Base-by-base conservation (phyloP, 1,140 invertebrate genomes). In the Pseudomyrmex concolor region DNA sequence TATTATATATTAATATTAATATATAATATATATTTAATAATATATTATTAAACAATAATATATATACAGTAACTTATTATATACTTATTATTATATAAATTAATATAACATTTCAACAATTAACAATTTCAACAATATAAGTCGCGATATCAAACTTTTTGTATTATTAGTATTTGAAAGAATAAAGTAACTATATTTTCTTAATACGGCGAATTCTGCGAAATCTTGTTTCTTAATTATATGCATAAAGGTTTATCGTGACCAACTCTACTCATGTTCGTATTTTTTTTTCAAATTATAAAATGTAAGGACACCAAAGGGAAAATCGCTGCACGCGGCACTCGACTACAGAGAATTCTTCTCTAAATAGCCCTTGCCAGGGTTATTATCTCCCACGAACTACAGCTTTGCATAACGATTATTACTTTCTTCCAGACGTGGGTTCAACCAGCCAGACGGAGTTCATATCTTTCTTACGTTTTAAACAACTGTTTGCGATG, bases 321-420 rank as follows among this genome's bases (percentile, higher is more conserved):
- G 74, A 82, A 73, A 86, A 34, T 34, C 81, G n/a, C 64, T 48
- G 17, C 19, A 60, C 15, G 54, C 25, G 9, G 62, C 45, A 57
- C 19, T 48, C 13, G 50, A 60, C 86, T 57, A 17, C 48, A 70
- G 83, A 83, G 80, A 64, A 63, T 64, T 34, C 60, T 43, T 64
- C 71, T 85, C 73, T 81, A 90, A 89, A 55, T 81, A 84, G 63
- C 60, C 50, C 73, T 67, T 54, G 50, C 81, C 73, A 88, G 88
- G n/a, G n/a, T n/a, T n/a, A n/a, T 90, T 91, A 91, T 89, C 90
- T 90, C 77, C 17, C 22, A 73, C 72, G 83, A 72, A 85, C 67
- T 89, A 89, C 87, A 88, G 74, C 81, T 91, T 91, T 90, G 89
- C 90, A 91, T 91, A 91, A 91, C 78, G 89, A 90, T 90, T 90